These are phyloP conservation scores for Temnothorax nylanderi DNA, from an alignment of 1,140 invertebrate species.

Conservation along the genomic window DNA sequence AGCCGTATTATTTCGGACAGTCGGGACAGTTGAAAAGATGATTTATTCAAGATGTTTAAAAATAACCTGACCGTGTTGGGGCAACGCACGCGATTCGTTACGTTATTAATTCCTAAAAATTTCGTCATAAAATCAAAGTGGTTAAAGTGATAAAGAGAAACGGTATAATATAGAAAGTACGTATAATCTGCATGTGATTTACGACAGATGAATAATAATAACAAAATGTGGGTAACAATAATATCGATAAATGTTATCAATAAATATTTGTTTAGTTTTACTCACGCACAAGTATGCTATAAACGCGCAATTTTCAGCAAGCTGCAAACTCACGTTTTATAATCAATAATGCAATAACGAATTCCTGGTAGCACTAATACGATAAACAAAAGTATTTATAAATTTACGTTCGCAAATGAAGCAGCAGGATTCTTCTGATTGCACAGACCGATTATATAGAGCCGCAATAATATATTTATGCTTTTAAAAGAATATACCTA, in stretches of 20 bases:
- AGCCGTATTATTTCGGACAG: neutral
- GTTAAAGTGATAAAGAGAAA: neutral
- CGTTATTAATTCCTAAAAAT: neutral
- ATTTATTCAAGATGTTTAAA: conserved; percentile 2
- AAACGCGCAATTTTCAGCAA: neutral
- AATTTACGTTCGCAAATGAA: neutral
- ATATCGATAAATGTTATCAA: neutral
- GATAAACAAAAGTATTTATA: neutral
- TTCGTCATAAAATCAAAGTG: neutral
- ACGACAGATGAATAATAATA: neutral
- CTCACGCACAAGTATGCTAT: neutral
- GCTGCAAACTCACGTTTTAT: neutral
- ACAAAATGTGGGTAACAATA: neutral
- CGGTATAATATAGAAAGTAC: neutral
- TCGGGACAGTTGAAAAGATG: neutral
- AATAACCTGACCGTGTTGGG: neutral
- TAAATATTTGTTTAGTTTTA: neutral
- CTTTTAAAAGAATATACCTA: neutral
- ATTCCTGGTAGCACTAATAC: neutral
- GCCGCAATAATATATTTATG: neutral
- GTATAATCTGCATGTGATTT: neutral
- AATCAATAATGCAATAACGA: neutral
- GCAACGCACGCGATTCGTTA: neutral
- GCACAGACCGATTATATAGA: neutral
- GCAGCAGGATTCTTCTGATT: neutral